Evolutionary conservation across 2,797 vertebrate species (phyloP).

Genomic region (Myotis daubentonii): DNA sequence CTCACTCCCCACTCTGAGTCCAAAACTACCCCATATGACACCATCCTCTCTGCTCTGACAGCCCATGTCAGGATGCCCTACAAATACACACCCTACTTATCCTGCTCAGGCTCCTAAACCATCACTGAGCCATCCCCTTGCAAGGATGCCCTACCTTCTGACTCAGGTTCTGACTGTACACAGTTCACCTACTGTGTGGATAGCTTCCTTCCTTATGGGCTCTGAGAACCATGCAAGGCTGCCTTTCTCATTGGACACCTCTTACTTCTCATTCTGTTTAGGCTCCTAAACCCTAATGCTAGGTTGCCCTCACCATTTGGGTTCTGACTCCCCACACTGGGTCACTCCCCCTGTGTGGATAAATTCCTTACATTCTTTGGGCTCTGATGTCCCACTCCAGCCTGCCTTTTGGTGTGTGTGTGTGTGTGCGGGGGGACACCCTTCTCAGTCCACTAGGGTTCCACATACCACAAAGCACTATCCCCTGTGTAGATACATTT

Average conservation of each 20-base stretch:
- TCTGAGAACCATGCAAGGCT: not conserved
- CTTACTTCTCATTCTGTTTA: not conserved
- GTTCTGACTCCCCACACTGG: not conserved
- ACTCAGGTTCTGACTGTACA: not conserved
- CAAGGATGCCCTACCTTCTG: not conserved
- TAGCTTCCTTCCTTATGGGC: not conserved
- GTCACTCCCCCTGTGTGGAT: not conserved
- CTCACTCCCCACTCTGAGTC: not conserved
- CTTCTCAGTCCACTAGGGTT: not conserved
- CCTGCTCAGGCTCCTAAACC: not conserved
- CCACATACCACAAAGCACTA: not conserved
- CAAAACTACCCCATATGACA: accelerated
- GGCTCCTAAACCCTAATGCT: not conserved
- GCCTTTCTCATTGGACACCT: not conserved
- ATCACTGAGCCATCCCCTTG: not conserved
- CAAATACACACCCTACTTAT: not conserved
- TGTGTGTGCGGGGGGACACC: too few species aligned
- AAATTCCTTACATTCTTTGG: not conserved
- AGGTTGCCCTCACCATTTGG: not conserved
- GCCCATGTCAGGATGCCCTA: not conserved
- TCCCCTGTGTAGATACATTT: not conserved
- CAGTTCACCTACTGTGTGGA: not conserved
- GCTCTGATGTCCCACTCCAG: not conserved
- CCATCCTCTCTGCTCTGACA: not conserved
- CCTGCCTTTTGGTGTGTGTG: not conserved